Evolutionary conservation across 2,888 invertebrate species (phyloP), one percentile per base, ranked within the genome.

Genomic region (Xestobium rufovillosum): DNA sequence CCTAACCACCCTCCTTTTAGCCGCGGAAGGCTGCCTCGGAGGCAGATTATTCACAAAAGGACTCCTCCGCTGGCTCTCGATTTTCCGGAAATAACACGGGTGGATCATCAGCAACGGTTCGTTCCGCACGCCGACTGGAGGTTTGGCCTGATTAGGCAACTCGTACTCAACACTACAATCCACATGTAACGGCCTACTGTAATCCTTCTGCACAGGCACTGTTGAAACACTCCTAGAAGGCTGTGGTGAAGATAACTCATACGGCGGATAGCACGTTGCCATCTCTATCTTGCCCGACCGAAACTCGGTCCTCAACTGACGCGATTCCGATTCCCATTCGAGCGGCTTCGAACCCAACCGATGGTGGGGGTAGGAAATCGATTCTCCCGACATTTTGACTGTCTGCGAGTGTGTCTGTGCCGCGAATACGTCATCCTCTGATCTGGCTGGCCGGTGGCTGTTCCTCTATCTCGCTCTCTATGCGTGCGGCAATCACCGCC

Each of bases 101-200:
- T 87, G 88, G 63, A 88, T 88, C 86, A 88, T 88, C 57, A 88
- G 75, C 60, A 88, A 72, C 36, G 87, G 87, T 66, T 87, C 87
- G 60, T 82, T 79, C 62, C 83, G 72, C 63, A 80, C 81, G 48
- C 85, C 85, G 61, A 82, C 83, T 53, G 87, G 86, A 54, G 87
- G 87, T 69, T 86, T 86, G 52, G 86, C 85, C 70, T 85, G 83
- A 66, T 86, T 87, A 59, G 87, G 87, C 66, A 88, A 72, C 72
- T 88, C 88, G 74, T 88, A 88, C 70, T 88, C 88, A 57, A 88
- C 87, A 72, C 86, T 86, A 72, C 87, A 87, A 69, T 88, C 88
- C 65, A 88, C 88, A 71, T 87, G 86, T 64, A 88, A 73, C 59
- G 87, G 87, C 67, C 84, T 78, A 65, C 80, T 80, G 70, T 84